A percentile compares a stretch with the other conserved stretches of the same genome.
Conservation (phyloP, 1,140 invertebrate species). For the Drosophila tropicalis region DNA sequence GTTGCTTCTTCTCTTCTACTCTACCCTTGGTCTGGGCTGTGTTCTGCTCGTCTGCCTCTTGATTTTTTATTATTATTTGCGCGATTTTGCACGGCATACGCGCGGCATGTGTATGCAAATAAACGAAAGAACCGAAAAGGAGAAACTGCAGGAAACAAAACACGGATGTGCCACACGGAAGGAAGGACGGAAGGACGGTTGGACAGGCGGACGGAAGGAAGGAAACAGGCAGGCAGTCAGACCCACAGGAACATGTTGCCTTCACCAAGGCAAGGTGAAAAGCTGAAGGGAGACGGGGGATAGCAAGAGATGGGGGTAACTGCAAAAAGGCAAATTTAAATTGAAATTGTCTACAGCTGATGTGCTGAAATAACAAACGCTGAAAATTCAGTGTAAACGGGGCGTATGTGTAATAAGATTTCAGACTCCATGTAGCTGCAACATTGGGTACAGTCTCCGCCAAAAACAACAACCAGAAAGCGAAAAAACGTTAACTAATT, state of each 20-base stretch:
- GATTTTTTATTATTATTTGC: constrained; percentile 80
- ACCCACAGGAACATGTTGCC: constrained; percentile 69
- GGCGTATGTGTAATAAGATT: constrained; percentile 65
- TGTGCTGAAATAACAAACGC: constrained; percentile 74
- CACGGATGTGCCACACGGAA: constrained; percentile 74
- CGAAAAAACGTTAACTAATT: neutral
- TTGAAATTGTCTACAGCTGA: constrained; percentile 77
- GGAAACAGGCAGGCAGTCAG: constrained; percentile 58
- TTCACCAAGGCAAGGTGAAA: constrained; percentile 11
- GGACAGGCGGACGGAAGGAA: constrained; percentile 54
- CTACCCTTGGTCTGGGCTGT: constrained; percentile 4
- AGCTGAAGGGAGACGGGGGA: constrained; percentile 16
- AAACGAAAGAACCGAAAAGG: constrained; percentile 71
- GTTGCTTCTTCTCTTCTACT: constrained; percentile 16
- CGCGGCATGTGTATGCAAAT: constrained; percentile 76
- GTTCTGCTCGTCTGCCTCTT: constrained; percentile 32
- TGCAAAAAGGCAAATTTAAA: constrained; percentile 77
- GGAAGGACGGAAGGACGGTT: constrained; percentile 52
- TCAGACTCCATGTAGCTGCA: neutral
- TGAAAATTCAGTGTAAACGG: constrained; percentile 45
- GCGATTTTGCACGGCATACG: constrained; percentile 69
- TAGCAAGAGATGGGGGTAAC: constrained; percentile 24
- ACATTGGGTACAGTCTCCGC: neutral
- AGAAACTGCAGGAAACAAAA: constrained; percentile 80
- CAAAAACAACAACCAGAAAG: too few species aligned